Evolutionary conservation across 2,113 vertebrate species (phyloP).

Genomic region (Isurus oxyrinchus): DNA sequence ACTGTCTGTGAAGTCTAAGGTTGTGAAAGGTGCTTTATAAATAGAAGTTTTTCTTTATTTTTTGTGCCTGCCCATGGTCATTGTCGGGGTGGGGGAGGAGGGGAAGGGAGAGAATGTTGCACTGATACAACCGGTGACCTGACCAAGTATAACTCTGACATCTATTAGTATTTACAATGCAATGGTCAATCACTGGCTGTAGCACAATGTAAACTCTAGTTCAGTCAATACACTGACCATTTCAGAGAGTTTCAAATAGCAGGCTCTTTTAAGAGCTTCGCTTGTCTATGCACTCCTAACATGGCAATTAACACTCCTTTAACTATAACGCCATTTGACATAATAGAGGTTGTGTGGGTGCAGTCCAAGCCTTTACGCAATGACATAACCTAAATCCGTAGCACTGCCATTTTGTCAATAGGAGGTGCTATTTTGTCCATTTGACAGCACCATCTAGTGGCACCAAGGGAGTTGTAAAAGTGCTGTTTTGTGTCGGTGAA

Average conservation of each 20-base stretch:
- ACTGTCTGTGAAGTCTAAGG: not conserved
- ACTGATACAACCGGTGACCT: not conserved
- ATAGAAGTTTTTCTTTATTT: not conserved
- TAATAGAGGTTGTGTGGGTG: not conserved
- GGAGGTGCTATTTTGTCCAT: not conserved
- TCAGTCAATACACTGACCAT: not conserved
- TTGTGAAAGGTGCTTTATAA: not conserved
- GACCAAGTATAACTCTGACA: not conserved
- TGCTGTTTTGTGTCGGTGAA: not conserved
- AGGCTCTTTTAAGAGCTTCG: not conserved
- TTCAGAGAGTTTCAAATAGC: not conserved
- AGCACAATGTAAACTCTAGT: not conserved
- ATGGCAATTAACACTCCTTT: not conserved
- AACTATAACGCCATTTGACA: not conserved
- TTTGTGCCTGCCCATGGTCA: not conserved
- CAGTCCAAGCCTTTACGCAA: not conserved
- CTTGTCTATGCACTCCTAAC: not conserved
- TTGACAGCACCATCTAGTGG: not conserved
- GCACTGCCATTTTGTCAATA: not conserved
- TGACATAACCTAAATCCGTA: not conserved
- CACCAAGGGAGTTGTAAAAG: not conserved
- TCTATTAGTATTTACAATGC: not conserved
- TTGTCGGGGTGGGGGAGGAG: not conserved
- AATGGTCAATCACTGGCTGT: not conserved
- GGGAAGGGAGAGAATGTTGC: not conserved